These are phyloP conservation scores for Myopa testacea DNA, from an alignment of 2,888 invertebrate genomes.

Conservation along the genomic window DNA sequence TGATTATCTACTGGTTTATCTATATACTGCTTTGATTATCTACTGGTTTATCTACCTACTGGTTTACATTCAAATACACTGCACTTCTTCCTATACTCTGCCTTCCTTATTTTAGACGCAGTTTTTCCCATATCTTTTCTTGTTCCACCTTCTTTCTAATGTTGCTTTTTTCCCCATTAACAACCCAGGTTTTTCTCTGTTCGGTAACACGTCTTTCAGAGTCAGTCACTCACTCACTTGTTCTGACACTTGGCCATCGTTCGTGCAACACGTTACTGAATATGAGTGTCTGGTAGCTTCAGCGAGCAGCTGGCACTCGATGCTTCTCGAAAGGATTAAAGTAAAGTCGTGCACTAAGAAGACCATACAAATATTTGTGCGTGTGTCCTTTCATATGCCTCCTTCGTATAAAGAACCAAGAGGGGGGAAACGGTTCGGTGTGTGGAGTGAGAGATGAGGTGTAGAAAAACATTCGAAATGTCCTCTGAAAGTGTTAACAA, in stretches of 20 bases:
- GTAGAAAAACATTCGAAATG: not conserved
- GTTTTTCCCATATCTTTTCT: too few relatives aligned
- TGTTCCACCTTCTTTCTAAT: too few relatives aligned
- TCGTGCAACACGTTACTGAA: not conserved
- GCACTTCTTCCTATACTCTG: too few relatives aligned
- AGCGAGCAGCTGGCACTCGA: not conserved
- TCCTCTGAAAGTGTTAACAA: not conserved
- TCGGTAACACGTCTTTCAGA: conserved; percentile 17
- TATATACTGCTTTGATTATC: too few relatives aligned
- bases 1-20: too few relatives aligned
- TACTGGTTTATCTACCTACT: too few relatives aligned
- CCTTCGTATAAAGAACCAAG: too few relatives aligned
- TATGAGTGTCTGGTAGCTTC: conserved; percentile 14
- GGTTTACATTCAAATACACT: too few relatives aligned
- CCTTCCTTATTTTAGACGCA: too few relatives aligned
- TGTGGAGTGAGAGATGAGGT: not conserved
- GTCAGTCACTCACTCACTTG: conserved; percentile 11
- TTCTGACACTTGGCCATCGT: conserved; percentile 15
- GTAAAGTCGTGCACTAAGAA: conserved; percentile 7
- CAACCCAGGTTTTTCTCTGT: not conserved
- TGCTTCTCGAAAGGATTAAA: conserved; percentile 29
- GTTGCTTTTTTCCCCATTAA: not conserved
- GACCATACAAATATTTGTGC: too few relatives aligned
- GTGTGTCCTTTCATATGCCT: too few relatives aligned
- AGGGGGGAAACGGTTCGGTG: too few relatives aligned